Base-by-base conservation (phyloP, 2,797 vertebrate species). In the Karalla daura region DNA sequence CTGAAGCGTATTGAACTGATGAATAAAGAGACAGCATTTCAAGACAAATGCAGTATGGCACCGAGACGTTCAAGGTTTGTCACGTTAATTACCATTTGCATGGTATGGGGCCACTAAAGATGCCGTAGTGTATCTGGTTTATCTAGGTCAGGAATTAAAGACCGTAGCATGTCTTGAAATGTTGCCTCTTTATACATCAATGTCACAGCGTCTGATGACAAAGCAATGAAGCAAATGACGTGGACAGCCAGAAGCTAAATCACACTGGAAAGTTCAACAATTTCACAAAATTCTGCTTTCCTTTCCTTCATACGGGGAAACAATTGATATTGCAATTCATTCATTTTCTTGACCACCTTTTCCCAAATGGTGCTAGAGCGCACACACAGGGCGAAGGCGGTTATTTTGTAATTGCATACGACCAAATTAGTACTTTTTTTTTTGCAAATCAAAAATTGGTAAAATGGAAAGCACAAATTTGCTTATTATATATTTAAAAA, bases 381-480 rank as follows among this genome's bases (percentile, higher is more conserved):
- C n/a, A n/a, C n/a, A n/a, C n/a, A n/a, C n/a, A n/a, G n/a, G n/a
- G n/a, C n/a, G n/a, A n/a, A n/a, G n/a, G n/a, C n/a, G n/a, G n/a
- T n/a, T n/a, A n/a, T n/a, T n/a, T n/a, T n/a, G n/a, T n/a, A n/a
- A n/a, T n/a, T n/a, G n/a, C n/a, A n/a, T n/a, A 27, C 1, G 13
- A 27, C 5, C 46, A 39, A 58, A 70, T 17, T 30, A 30, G 0
- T 7, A 46, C 12, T 32, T 35, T 24, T 11, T 3, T 20, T 15
- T 24, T 30, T 51, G 3, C 0, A 23, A 1, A 20, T 30, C 5
- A 32, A 2, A 20, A 9, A 41, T 43, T 12, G 0, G 0, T 11
- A 9, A n/a, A 24, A 67, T 76, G 72, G 83, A 86, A 84, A 87
- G 81, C 88, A 86, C 24, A 87, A 55, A 43, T 68, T 81, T 71